Conservation (phyloP, 2,113 vertebrate genomes). For the Myocastor coypus region DNA sequence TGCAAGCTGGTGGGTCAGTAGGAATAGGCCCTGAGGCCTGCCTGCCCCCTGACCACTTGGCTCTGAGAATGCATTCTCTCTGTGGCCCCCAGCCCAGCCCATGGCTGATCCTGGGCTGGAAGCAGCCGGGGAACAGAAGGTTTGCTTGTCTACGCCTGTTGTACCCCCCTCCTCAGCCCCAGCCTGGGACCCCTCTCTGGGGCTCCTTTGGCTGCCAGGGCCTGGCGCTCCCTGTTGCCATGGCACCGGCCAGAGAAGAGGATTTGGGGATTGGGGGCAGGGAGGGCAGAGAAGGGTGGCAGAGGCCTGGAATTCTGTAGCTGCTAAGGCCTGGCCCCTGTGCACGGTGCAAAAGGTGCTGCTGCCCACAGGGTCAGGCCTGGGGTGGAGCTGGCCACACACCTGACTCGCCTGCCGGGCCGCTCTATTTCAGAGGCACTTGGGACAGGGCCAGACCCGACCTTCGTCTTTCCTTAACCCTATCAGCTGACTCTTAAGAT, state of each 20-base stretch:
- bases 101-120: conserved; percentile 63
- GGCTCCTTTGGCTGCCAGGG: conserved; percentile 82
- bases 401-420: neutral
- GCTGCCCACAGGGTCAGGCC: neutral
- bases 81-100: conserved; percentile 56
- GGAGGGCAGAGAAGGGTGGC: neutral
- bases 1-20: conserved; percentile 52
- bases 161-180: conserved; percentile 57
- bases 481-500: neutral
- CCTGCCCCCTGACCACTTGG: conserved; percentile 77
- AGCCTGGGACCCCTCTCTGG: conserved; percentile 76
- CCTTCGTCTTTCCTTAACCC: neutral
- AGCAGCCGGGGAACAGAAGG: conserved; percentile 78
- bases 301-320: neutral
- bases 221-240: conserved; percentile 70
- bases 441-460: neutral
- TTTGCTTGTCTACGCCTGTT: conserved; percentile 76
- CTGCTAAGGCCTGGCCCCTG: neutral
- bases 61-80: conserved; percentile 68
- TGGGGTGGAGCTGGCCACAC: neutral
- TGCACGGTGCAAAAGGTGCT: neutral
- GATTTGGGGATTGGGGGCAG: neutral
- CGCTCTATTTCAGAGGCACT: neutral
- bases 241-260: neutral
- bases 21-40: neutral